Percentiles rank a stretch among this genome's conserved stretches.
Evolutionary conservation across 2,797 vertebrate species (phyloP).

Genomic region (Orestias chungarensis): DNA sequence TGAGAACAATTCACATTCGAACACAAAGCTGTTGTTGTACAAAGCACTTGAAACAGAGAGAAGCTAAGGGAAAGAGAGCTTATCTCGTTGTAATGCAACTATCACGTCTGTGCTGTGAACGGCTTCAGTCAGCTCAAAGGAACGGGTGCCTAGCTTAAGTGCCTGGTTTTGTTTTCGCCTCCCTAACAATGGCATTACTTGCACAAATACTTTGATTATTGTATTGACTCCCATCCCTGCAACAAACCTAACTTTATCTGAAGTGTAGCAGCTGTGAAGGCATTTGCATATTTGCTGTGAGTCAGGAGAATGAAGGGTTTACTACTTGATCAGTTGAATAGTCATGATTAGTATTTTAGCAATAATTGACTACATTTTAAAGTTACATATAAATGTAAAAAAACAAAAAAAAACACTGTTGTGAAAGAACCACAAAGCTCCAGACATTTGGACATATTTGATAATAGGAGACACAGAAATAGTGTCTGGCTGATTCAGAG

Average conservation of each 20-base stretch:
- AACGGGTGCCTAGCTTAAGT: conserved; percentile 63
- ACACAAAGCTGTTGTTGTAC: conserved; percentile 70
- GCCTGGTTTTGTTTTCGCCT: conserved; percentile 66
- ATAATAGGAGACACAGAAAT: neutral
- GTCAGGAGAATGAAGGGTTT: conserved; percentile 60
- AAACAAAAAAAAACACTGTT: too few species aligned
- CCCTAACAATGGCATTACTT: conserved; percentile 63
- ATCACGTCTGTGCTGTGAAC: conserved; percentile 65
- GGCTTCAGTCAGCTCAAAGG: conserved; percentile 59
- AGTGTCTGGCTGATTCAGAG: neutral
- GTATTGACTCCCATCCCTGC: conserved; percentile 51
- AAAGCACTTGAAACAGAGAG: conserved; percentile 62
- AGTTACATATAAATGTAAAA: conserved; percentile 44
- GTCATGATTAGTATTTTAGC: conserved; percentile 20
- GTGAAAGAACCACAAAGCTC: conserved; percentile 1
- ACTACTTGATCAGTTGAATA: conserved; percentile 58
- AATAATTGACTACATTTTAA: conserved; percentile 31
- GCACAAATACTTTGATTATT: conserved; percentile 71
- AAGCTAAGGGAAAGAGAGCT: conserved; percentile 67
- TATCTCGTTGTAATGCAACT: conserved; percentile 68
- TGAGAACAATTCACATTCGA: conserved; percentile 68
- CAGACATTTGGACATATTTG: neutral
- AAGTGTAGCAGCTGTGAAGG: conserved; percentile 67
- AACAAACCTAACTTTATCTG: conserved; percentile 72
- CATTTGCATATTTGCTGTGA: conserved; percentile 67